phyloP scores from a whole-genome alignment of 2,888 invertebrate genomes.

The Temnothorax ravouxi region DNA sequence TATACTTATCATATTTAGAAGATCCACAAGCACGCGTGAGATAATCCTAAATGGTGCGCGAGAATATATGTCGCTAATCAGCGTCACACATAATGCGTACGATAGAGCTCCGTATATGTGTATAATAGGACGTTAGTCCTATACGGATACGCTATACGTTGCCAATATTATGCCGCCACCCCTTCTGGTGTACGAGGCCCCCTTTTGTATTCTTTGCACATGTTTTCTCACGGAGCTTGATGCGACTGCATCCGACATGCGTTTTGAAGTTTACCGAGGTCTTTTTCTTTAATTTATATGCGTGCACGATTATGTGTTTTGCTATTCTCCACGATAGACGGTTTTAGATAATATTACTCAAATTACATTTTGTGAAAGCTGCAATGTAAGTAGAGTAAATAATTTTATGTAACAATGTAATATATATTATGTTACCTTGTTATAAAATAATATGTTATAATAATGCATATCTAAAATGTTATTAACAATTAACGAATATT shows the following conservation, averaged over 20 bases:
- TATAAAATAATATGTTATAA: neutral
- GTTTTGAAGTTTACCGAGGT: conserved; percentile 11
- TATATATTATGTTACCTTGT: neutral
- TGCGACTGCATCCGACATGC: conserved; percentile 13
- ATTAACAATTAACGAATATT: neutral
- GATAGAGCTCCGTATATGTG: conserved; percentile 4
- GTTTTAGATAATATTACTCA: neutral
- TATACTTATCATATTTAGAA: conserved; percentile 33
- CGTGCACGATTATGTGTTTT: neutral
- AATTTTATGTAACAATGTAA: neutral
- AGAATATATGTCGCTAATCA: conserved; percentile 44
- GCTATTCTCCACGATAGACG: neutral
- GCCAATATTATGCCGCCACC: conserved; percentile 31
- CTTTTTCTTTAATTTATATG: conserved; percentile 11
- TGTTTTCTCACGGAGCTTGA: conserved; percentile 41
- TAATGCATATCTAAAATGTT: neutral
- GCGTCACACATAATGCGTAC: conserved; percentile 21
- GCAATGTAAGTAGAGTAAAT: neutral
- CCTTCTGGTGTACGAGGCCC: neutral
- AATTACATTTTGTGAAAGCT: neutral
- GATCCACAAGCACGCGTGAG: conserved; percentile 27
- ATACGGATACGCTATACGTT: conserved; percentile 23
- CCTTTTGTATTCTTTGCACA: conserved; percentile 30
- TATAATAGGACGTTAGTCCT: conserved; percentile 4
- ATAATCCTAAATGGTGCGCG: conserved; percentile 39